Evolutionary conservation across 1,140 invertebrate species (phyloP), one percentile per base, ranked within the genome.

Genomic region (Drosophila ironensis): DNA sequence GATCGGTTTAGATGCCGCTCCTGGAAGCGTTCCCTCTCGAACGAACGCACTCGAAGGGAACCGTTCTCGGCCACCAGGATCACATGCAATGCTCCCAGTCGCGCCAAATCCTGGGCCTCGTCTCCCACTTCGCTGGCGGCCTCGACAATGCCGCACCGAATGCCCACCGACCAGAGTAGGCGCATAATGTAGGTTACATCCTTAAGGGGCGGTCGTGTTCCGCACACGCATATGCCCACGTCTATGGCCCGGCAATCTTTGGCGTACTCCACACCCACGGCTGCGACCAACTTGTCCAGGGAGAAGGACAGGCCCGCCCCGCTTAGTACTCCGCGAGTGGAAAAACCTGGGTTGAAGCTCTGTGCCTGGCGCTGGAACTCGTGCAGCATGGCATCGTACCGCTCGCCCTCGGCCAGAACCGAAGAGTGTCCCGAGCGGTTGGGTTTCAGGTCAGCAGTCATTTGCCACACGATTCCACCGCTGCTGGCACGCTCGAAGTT

Each of bases 221-320:
- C 93, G 51, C 92, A 90, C 22, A 92, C 93, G 87, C 93, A 95
- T 3, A 97, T 92, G 4, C 94, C 90, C 0, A 94, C 92, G 76
- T 96, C 94, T 12, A 93, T 89, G 3, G 90, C 87, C 3, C 87
- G 82, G 8, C 72, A 74, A 17, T 92, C 89, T 37, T 91, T 89
- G 2, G 72, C 69, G 42, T 75, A 72, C 11, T 88, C 77, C 90
- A 89, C 17, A 77, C 70, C 87, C 91, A 92, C 54, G 89, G 90
- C 19, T 93, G 75, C 91, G 0, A 94, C 91, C 22, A 96, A 88
- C 84, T 94, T 95, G 47, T 94, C 93, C 46, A 97, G 87, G 0
- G 94, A 94, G 35, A 97, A 92, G 27, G 95, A 95, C 8, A 96
- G 92, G 8, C 96, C 96, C 3, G 94, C 94, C 0, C 93, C 95